Conservation (phyloP, 2,888 invertebrate genomes). For the Blastobasis lacticolella region DNA sequence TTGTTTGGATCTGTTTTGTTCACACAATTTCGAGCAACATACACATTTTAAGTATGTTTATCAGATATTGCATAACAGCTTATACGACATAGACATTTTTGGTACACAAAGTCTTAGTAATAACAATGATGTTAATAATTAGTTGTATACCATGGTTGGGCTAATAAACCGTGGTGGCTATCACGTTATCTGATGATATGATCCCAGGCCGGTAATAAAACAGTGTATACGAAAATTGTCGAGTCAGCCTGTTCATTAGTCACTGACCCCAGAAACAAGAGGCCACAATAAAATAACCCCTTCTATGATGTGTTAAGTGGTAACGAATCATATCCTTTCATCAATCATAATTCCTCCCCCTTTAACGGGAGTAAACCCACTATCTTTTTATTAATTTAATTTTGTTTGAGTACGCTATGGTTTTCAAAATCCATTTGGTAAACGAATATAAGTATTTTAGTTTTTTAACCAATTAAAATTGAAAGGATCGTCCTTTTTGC, state of each 20-base stretch:
- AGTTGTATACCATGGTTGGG: slow-evolving; percentile 2
- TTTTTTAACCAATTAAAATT: no score
- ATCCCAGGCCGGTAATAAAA: slow-evolving; percentile 36
- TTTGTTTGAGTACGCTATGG: slow-evolving; percentile 2
- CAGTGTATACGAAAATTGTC: slow-evolving; percentile 41
- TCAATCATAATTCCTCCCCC: slow-evolving; percentile 67
- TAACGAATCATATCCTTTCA: slow-evolving; percentile 67
- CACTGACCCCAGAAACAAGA: slow-evolving; percentile 60
- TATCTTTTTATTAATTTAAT: slow-evolving; percentile 37
- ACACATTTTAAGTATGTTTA: no score
- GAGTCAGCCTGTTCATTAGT: slow-evolving; percentile 65
- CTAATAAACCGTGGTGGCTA: no score
- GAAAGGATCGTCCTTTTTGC: no score
- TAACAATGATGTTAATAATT: neutral
- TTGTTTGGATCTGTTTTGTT: neutral
- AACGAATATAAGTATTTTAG: no score
- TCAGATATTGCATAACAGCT: no score
- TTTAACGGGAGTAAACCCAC: slow-evolving; percentile 36
- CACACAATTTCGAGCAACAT: no score
- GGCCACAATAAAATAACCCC: slow-evolving; percentile 66
- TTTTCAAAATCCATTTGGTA: no score
- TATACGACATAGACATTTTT: no score
- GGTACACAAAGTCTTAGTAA: no score
- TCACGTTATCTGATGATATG: slow-evolving; percentile 4
- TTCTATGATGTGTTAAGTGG: slow-evolving; percentile 69